Evolutionary conservation across 2,888 invertebrate species (phyloP), one percentile per base, ranked within the genome.

Genomic region (Ceriagrion tenellum): DNA sequence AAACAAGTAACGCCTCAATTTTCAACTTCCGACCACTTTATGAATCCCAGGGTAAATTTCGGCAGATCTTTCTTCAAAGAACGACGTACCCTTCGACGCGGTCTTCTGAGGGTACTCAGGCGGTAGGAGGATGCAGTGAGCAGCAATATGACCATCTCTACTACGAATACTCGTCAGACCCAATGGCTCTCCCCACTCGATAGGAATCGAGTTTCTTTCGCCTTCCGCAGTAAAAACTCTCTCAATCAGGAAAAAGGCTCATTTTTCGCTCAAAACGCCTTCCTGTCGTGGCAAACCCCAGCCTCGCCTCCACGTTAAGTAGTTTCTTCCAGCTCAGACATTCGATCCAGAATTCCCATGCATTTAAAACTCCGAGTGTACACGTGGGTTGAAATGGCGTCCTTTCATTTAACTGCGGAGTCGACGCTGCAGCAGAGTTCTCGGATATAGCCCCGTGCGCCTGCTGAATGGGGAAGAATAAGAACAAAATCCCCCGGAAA

Each of bases 401-500:
- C 55, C 47, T 47, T 69, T 74, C 69, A 47, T 47, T 69, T 74
- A 93, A 74, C 93, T 63, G 93, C 69, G 23, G 93, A 47, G 93
- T 40, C 63, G 93, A 91, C 26, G 59, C 63, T 20, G 63, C 91
- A 40, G 47, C 47, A 47, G 47, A 2, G 4, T 47, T 4, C 47
- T 47, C 47, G 47, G 47, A 47, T 47, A 47, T 47, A 47, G 47
- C 47, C 47, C 47, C 47, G 47, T 8, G 47, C 47, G 47, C 26
- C 26, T n/a, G 55, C 8, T 55, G 55, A n/a, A 55, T 26, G n/a
- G 89, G 26, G 47, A 55, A 47, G 63, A 93, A 74, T 63, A 91
- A 91, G 91, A 91, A 91, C 91, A 91, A 74, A 74, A 93, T 74
- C 69, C 69, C 30, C 3, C 26, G 47, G 35, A 35, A 93, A 93